Base-by-base conservation (phyloP, 2,113 vertebrate genomes). In the Microtus montanus region DNA sequence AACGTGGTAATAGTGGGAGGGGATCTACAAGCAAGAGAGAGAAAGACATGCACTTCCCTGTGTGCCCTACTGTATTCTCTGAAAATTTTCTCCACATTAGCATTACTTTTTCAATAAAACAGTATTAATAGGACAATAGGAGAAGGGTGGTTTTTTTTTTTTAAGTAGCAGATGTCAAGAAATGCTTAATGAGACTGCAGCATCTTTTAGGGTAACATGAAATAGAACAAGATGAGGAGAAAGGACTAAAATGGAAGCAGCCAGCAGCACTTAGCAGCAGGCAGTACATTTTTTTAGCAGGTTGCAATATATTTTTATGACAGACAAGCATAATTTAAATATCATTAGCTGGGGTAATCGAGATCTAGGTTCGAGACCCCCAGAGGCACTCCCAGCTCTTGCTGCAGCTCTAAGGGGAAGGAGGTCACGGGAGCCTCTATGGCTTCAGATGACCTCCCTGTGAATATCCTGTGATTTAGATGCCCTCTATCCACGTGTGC, bases 271-370 rank as follows among this genome's bases (percentile, higher is more conserved):
- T 94, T 94, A 95, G 93, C 97, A 97, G 96, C 90, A 96, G 97
- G 95, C 97, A 94, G 87, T 47, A 80, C 64, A 95, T 74, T 58
- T 54, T 96, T 97, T 97, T 96, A 97, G 95, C 95, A 96, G 95
- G 79, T 93, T 96, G 85, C 88, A 92, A 95, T 96, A 75, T 96
- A 97, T 97, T 97, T 97, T 97, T 97, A 95, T 96, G 97, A 95
- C 95, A 97, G 97, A 97, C 88, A 95, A 94, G 95, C 90, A 97
- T 96, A 96, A 97, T 96, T 97, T 96, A 92, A 97, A 97, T 96
- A 96, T 96, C 89, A 96, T 96, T 96, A 96, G 66, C 95, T 95
- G 47, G 19, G 52, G 80, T 49, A 90, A 77, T 95, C 80, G 90
- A 93, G 87, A 92, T 93, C 85, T 93, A 88, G 95, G 97, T 97